Evolutionary conservation across 92 coral and sea anemone species (phyloP).

Genomic region (Hydrozoanthus gracilis): DNA sequence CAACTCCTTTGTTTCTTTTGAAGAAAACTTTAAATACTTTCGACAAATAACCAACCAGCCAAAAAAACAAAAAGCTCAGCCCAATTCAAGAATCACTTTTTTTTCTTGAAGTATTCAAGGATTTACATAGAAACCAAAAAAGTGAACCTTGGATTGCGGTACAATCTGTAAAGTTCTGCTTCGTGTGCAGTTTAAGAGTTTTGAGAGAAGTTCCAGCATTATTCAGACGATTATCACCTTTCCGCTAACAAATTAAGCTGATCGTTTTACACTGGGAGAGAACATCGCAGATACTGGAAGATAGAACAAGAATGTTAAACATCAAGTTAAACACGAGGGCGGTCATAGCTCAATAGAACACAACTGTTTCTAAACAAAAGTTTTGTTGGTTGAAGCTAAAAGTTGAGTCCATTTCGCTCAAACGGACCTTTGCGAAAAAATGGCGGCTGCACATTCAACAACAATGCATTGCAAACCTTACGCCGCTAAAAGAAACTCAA

Average conservation of each 20-base stretch:
- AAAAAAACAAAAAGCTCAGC: too few relatives aligned
- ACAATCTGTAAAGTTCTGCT: constrained; percentile 19
- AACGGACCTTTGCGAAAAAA: neutral
- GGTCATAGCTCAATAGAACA: neutral
- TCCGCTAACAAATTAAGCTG: constrained; percentile 31
- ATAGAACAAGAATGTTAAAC: constrained; percentile 33
- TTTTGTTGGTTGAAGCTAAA: neutral
- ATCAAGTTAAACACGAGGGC: neutral
- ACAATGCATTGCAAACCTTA: neutral
- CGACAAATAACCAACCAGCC: too few relatives aligned
- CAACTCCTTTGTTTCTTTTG: too few relatives aligned
- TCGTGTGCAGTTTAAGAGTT: neutral
- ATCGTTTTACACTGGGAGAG: constrained; percentile 27
- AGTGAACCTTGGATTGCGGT: neutral
- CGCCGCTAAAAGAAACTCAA: too few relatives aligned
- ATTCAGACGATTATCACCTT: constrained; percentile 29
- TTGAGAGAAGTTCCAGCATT: neutral
- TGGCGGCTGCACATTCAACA: neutral
- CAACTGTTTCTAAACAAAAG: neutral
- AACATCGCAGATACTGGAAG: constrained; percentile 34
- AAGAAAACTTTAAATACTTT: too few relatives aligned
- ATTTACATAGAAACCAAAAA: neutral
- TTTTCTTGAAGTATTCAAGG: too few relatives aligned
- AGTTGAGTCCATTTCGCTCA: neutral
- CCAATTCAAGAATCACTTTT: neutral